Base-by-base conservation (phyloP, 2,888 invertebrate species). In the Polydrusus pterygomalis region DNA sequence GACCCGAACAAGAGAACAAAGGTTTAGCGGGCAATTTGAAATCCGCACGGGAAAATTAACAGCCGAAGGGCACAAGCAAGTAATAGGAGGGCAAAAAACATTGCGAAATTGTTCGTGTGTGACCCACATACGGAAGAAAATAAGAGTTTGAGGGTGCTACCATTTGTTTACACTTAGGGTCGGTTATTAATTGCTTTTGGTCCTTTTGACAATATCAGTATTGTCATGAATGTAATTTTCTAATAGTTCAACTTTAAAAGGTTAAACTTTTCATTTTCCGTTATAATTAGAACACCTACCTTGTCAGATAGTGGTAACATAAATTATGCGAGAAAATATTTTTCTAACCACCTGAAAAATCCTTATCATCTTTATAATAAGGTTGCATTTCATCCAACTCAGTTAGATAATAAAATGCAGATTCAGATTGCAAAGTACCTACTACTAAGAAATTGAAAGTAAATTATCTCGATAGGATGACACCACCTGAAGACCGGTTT, bases 11-110 rank as follows among this genome's bases (percentile, higher is more conserved):
- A 69, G 54, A 54, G 68, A 69, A 69, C 68, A 70, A 70, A 70
- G 62, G 49, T 51, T 63, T 70, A 63, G 43, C 63, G 70, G 70
- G 70, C 63, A 70, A 70, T 70, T 70, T 62, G 54, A 43, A 70
- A 63, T 63, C 63, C 54, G 63, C 70, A 70, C 63, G 51, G 70
- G 63, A 63, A 63, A 70, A 70, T 70, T 70, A 70, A 63, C 63
- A 63, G 70, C 51, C 63, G 49, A 70, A 70, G 70, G 63, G 51
- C 51, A 62, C 63, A 70, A 70, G 58, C 68, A 58, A 45, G 68
- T 45, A 56, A 56, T 69, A 58, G 54, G 54, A 56, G 56, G 51
- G 43, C 56, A 69, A 69, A 69, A n/a, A 69, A 69, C 56, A 40
- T 18, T 56, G 34, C 56, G 30, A 69, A 56, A 69, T 56, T 69